Conservation (phyloP, 92 coral and sea anemone species). For the Meandrina meandrites region DNA sequence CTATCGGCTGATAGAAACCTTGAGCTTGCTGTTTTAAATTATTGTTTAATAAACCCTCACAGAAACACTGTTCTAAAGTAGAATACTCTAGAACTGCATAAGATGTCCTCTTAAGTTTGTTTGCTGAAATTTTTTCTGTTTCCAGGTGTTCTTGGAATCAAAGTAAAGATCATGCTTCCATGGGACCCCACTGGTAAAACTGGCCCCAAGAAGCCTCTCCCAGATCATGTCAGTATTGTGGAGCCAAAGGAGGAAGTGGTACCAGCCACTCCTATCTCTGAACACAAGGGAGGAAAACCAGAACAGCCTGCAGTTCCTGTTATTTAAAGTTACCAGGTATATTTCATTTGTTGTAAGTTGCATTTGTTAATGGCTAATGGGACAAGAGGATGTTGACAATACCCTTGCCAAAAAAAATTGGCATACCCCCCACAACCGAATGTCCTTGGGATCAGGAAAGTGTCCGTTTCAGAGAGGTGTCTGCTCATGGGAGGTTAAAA, state of each 20-base stretch:
- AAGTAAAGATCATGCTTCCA: conserved; percentile 98
- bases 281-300: conserved; percentile 99
- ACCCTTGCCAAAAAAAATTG: no score
- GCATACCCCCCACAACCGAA: no score
- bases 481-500: no score
- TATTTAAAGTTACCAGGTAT: conserved; percentile 2
- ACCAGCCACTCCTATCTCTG: conserved; percentile 87
- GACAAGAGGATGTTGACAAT: no score
- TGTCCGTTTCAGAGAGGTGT: no score
- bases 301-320: conserved; percentile 65
- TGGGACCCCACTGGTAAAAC: conserved; percentile 99
- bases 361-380: not conserved
- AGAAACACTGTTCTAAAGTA: not conserved
- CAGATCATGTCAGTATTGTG: conserved; percentile 99
- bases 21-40: no score
- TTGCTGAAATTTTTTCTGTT: not conserved
- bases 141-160: conserved; percentile 97
- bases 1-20: no score
- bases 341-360: not conserved
- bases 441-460: no score
- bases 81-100: not conserved
- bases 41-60: no score
- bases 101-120: not conserved
- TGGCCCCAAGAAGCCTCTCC: conserved; percentile 98
- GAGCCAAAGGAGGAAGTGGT: conserved; percentile 96